Evolutionary conservation across 1,140 invertebrate species (phyloP).

Genomic region (Ceratina calcarata): DNA sequence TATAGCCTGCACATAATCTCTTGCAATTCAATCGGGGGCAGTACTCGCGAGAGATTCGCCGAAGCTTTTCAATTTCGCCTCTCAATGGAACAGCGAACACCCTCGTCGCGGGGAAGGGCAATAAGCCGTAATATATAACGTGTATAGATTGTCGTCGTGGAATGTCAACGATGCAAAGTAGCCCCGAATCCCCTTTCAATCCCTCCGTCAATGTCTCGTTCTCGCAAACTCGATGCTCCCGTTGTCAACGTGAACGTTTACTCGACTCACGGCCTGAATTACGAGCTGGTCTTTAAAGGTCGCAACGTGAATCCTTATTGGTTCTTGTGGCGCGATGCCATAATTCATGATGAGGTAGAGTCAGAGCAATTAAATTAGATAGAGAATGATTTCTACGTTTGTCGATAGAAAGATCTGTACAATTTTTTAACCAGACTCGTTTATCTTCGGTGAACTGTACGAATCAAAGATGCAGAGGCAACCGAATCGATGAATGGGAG

Average conservation of each 20-base stretch:
- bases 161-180: constrained; percentile 65
- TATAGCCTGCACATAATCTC: neutral
- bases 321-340: neutral
- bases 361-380: neutral
- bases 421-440: too few relatives aligned
- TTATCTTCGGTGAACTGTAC: too few relatives aligned
- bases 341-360: neutral
- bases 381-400: too few relatives aligned
- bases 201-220: constrained; percentile 20
- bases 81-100: constrained; percentile 38
- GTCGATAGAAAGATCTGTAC: too few relatives aligned
- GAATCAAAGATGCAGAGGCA: too few relatives aligned
- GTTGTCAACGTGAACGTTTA: constrained; percentile 51
- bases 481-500: constrained; percentile 32
- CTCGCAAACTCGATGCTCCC: constrained; percentile 26
- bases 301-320: constrained; percentile 61
- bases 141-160: constrained; percentile 48
- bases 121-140: constrained; percentile 61
- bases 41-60: constrained; percentile 1
- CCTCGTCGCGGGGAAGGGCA: constrained; percentile 55
- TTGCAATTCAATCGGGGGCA: constrained; percentile 35
- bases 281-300: constrained; percentile 61
- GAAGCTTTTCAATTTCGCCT: constrained; percentile 34
- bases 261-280: neutral
- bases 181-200: constrained; percentile 40